Evolutionary conservation across 2,888 invertebrate genomes (phyloP), one percentile per base, ranked within the genome.

Genomic region (Melanargia galathea): DNA sequence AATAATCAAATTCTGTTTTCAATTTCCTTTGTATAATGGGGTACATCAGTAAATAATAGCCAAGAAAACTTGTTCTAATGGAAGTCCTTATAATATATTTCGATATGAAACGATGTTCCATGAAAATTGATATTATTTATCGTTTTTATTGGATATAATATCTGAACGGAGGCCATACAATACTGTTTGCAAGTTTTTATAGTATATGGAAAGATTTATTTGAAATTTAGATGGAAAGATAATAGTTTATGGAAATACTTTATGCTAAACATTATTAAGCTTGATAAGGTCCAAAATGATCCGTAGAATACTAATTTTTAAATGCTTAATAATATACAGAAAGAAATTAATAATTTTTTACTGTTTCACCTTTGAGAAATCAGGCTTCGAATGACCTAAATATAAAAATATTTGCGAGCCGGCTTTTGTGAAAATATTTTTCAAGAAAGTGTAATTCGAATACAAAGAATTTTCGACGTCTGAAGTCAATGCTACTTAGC

Each of bases 401-500:
- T 3, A 16, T 16, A 30, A 26, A 13, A 49, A 49, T 13, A 16
- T 49, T 43, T 43, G 16, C 1, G 48, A 49, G 26, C 1, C 8
- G 30, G 33, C 11, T 48, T 55, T 48, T 46, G 13, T 16, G 13
- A 30, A 49, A 57, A 24, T 40, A 24, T 24, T 10, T 40, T 18
- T 35, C n/a, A 35, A 54, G 35, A n/a, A 38, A 22, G 38, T 54
- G 52, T 55, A 55, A 55, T 40, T 40, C 24, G 40, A 80, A 81
- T 80, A 78, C 76, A 76, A 77, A 76, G 79, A 79, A 82, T 79
- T 76, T 76, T 76, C 78, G 75, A 79, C 78, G 78, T 82, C 82
- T 76, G 79, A 80, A 84, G 82, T 83, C 83, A 84, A 81, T 83
- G 82, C 81, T 76, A 81, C 81, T 85, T 86, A 84, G 84, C 73